phyloP scores from a whole-genome alignment of 1,140 invertebrate species.

The Hylyphantes graminicola region DNA sequence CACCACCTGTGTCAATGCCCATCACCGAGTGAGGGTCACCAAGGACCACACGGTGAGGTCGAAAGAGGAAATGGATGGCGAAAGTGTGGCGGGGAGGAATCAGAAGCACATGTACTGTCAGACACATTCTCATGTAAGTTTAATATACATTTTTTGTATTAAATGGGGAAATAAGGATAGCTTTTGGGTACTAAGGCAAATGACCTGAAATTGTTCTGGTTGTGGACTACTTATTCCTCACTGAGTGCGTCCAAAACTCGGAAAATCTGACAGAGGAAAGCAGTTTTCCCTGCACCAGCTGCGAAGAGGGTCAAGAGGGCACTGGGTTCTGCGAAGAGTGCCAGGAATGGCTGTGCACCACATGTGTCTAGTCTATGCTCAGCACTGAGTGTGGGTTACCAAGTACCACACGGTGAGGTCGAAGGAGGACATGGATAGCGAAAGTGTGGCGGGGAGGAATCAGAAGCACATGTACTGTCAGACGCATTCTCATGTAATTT shows the following conservation, averaged over 20 bases:
- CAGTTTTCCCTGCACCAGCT: constrained; percentile 79
- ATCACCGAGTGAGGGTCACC: too few species aligned
- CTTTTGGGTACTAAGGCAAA: too few species aligned
- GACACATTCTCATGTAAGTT: too few species aligned
- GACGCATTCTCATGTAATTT: constrained; percentile 76
- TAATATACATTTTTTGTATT: too few species aligned
- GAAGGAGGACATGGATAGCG: constrained; percentile 79
- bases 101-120: too few species aligned
- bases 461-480: constrained; percentile 77
- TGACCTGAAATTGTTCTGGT: too few species aligned
- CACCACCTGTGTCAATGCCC: too few species aligned
- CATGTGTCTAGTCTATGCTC: constrained; percentile 84
- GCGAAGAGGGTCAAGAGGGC: constrained; percentile 84
- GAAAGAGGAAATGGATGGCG: too few species aligned
- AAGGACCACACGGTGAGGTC: too few species aligned
- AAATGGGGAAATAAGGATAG: too few species aligned
- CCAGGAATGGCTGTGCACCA: constrained; percentile 89
- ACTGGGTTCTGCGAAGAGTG: constrained; percentile 89
- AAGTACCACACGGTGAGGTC: constrained; percentile 91
- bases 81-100: too few species aligned
- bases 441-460: constrained; percentile 69
- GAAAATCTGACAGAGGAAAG: constrained; percentile 70
- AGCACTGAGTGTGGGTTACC: constrained; percentile 85
- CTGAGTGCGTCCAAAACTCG: constrained; percentile 71
- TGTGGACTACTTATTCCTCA: constrained; percentile 82